These are phyloP conservation scores for Melanerpes formicivorus DNA, from an alignment of 2,113 vertebrate species.

Conservation along the genomic window DNA sequence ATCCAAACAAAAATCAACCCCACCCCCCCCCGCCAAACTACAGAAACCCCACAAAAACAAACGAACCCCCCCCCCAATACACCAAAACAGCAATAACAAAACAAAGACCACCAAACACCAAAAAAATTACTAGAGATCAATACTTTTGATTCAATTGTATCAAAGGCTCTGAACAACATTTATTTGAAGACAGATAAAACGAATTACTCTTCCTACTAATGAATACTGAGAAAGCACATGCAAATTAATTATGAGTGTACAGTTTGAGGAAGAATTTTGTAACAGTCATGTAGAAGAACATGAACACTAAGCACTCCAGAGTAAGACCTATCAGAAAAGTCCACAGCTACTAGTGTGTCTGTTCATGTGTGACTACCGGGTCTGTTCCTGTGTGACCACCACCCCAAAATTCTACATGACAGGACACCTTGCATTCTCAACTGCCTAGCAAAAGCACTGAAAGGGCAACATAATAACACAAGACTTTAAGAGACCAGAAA, in stretches of 20 bases:
- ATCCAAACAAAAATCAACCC: background rate
- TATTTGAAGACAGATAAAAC: background rate
- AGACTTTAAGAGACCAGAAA: conserved; percentile 1
- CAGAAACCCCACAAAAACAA: no score
- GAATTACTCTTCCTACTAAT: background rate
- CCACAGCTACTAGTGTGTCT: rapidly evolving
- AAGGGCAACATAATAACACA: background rate
- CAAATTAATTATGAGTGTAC: background rate
- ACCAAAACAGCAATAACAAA: background rate
- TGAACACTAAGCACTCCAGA: background rate
- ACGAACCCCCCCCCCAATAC: no score
- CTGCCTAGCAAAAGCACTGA: background rate
- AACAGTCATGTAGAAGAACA: background rate
- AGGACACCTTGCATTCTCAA: background rate
- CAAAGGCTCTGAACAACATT: background rate
- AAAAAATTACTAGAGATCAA: background rate
- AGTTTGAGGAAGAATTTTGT: background rate
- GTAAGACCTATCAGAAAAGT: background rate
- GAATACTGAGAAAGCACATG: background rate
- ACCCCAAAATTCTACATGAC: background rate
- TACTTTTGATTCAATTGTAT: background rate
- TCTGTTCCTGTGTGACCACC: rapidly evolving
- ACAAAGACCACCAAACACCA: background rate
- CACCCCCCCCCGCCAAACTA: no score
- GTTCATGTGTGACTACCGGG: rapidly evolving